Base-by-base conservation (phyloP, 2,113 vertebrate genomes). In the Amblyornis subalaris region DNA sequence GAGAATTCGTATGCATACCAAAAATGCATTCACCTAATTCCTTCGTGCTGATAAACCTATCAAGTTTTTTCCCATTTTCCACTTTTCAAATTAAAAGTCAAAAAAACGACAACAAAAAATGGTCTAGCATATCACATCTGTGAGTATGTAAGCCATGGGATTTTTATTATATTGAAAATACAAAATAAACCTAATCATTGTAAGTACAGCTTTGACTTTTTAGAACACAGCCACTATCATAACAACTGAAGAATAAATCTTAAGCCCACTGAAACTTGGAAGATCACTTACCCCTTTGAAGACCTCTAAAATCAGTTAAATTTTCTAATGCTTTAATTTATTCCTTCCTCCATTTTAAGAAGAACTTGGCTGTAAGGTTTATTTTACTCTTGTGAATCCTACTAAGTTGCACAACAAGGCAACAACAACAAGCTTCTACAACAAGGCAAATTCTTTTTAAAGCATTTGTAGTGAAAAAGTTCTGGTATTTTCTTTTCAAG, bases 381-480 rank as follows among this genome's bases (percentile, higher is more conserved):
- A 40, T 69, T 90, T 65, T 47, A 57, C 7, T 61, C 22, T 33
- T 8, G 1, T 29, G 7, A 76, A 60, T 44, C n/a, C 22, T 48
- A 36, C 9, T 40, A 26, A 64, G 57, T 5, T n/a, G 21, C 22
- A 4, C 0, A n/a, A n/a, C n/a, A n/a, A n/a, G n/a, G n/a, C n/a
- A n/a, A n/a, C n/a, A n/a, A n/a, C n/a, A n/a, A n/a, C n/a, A n/a
- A n/a, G n/a, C 7, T 47, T 58, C 14, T 50, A 65, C 1, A 2
- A 35, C 18, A 58, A 47, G 10, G 15, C 6, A 66, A 60, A 9
- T 2, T 60, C 2, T 28, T 64, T 72, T 81, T 38, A 28, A 64
- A 67, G 6, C 13, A 82, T n/a, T 36, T 53, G 3, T 7, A 82
- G 12, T 26, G 16, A 25, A 65, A 70, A 80, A 29, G 3, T 11